Conservation (phyloP, 2,113 vertebrate species). For the Protobothrops mucrosquamatus region DNA sequence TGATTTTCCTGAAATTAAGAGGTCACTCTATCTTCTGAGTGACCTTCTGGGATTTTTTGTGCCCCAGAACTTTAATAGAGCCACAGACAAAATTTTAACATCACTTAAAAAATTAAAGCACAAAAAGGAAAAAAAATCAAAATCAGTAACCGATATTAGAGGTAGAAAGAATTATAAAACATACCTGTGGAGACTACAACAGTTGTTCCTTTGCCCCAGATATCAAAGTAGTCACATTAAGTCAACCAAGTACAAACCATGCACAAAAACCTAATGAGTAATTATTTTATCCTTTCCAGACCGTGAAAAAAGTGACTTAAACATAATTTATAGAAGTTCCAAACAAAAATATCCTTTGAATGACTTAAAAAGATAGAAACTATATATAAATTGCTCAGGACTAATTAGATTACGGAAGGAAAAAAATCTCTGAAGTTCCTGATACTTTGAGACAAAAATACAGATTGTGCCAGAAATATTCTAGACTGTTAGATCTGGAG, state of each 20-base stretch:
- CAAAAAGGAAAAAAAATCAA: neutral
- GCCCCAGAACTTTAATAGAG: too few relatives aligned
- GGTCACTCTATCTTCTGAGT: neutral
- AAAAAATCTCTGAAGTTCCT: neutral
- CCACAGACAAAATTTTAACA: neutral
- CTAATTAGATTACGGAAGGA: neutral
- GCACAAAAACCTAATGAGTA: conserved; percentile 16
- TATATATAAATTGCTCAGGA: neutral
- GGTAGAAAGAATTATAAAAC: conserved; percentile 8
- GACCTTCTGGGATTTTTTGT: neutral
- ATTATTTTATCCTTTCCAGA: neutral
- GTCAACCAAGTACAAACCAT: neutral
- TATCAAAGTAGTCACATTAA: conserved; percentile 11
- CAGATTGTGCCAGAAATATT: neutral
- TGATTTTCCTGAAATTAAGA: neutral
- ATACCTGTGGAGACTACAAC: conserved; percentile 7
- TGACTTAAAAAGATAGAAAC: neutral
- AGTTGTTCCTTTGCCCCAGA: neutral
- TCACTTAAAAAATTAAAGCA: neutral
- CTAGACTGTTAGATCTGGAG: neutral
- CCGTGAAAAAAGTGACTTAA: neutral
- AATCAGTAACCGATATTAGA: neutral
- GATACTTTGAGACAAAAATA: neutral
- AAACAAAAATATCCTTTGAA: neutral
- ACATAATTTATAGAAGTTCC: neutral